A percentile compares a stretch with the other conserved stretches of the same genome.
phyloP scores from a whole-genome alignment of 2,797 vertebrate genomes.

The Paguma larvata region DNA sequence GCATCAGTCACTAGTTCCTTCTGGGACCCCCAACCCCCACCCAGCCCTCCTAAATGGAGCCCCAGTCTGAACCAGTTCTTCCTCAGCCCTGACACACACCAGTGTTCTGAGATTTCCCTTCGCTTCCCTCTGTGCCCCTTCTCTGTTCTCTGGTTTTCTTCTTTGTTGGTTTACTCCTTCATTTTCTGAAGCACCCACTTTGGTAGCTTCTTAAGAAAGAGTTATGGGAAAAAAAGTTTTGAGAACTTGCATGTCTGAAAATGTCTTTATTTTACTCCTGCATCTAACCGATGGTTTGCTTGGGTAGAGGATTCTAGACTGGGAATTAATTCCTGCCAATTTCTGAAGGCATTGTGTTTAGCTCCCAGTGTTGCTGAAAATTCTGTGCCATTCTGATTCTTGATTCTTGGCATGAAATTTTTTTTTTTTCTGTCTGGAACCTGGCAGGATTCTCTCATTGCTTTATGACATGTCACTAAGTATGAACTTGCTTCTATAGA shows the following conservation, averaged over 20 bases:
- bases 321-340: constrained; percentile 24
- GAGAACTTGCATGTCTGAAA: background rate
- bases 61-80: background rate
- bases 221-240: background rate
- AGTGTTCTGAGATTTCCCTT: background rate
- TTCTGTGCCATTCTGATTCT: background rate
- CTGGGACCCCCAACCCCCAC: too few species aligned
- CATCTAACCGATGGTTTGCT: background rate
- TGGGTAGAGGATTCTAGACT: background rate
- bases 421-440: background rate
- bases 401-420: background rate
- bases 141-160: background rate
- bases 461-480: background rate
- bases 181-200: background rate
- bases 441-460: background rate
- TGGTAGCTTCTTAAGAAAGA: background rate
- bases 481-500: background rate
- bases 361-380: background rate
- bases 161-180: background rate
- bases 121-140: background rate
- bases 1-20: background rate
- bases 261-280: background rate
- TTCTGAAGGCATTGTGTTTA: background rate
- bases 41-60: background rate
- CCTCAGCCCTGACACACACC: background rate